Base-by-base conservation (phyloP, 1,140 invertebrate genomes). In the Drosophila orosa region DNA sequence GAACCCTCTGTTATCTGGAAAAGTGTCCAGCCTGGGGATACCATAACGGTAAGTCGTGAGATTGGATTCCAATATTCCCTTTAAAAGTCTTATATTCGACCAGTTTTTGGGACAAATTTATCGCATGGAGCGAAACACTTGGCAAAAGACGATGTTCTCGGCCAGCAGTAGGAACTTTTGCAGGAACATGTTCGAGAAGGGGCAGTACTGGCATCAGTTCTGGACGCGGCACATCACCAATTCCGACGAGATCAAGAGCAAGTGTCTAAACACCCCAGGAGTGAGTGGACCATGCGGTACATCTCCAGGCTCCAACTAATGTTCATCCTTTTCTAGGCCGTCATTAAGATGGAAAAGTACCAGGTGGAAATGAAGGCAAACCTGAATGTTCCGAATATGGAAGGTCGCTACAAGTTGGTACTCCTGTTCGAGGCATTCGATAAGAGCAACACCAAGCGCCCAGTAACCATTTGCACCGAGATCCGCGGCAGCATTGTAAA, bases 201-300 rank as follows among this genome's bases (percentile, higher is more conserved):
- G 27, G 0, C 31, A 63, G 10, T 22, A 47, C n/a, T 65, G 52
- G 59, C 44, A 66, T 25, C 8, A 15, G 7, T 75, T 40, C n/a
- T 75, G 60, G 60, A 40, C 69, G 9, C 10, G 35, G 8, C 10
- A 66, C 19, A 52, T 75, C 4, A 55, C 2, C 7, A 74, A 74
- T 24, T 7, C 19, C 6, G 22, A 45, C 5, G 48, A 74, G 15
- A 63, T 67, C 13, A 66, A 48, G 19, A 50, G 25, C 5, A 48
- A 59, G 29, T 76, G 55, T 13, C 5, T 67, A 1, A 60, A 27
- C 12, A 52, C 27, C 1, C 25, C 22, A 3, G 40, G 25, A 27
- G 73, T 65, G 31, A 33, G 44, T 39, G n/a, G 2, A n/a, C n/a
- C n/a, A n/a, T n/a, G n/a, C n/a, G n/a, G n/a, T n/a, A n/a, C n/a